These are phyloP conservation scores for Hippopotamus amphibius DNA, from an alignment of 2,113 vertebrate genomes.

Conservation along the genomic window DNA sequence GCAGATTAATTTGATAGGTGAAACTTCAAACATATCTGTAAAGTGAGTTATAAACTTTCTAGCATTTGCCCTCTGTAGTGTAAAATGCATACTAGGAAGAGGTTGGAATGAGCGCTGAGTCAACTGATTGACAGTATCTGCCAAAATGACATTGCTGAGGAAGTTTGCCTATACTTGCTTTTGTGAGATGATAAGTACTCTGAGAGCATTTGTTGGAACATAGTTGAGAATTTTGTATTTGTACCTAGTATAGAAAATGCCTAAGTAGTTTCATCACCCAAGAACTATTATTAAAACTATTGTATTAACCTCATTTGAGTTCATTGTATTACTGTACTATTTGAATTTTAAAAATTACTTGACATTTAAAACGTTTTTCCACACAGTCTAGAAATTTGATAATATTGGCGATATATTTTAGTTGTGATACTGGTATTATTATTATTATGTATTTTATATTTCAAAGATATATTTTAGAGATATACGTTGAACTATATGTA, in stretches of 20 bases:
- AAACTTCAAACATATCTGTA: not conserved
- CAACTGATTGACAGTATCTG: not conserved
- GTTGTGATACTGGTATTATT: not conserved
- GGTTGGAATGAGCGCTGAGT: not conserved
- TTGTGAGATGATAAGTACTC: not conserved
- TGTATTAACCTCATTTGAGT: not conserved
- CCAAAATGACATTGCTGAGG: not conserved
- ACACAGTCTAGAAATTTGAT: not conserved
- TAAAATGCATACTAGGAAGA: not conserved
- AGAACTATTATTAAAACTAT: not conserved
- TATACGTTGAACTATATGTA: not conserved
- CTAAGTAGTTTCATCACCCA: not conserved
- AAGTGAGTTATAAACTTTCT: not conserved
- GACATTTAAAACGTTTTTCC: not conserved
- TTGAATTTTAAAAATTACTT: constrained; percentile 2
- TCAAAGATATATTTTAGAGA: not conserved
- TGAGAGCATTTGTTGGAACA: not conserved
- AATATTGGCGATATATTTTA: not conserved
- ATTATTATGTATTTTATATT: not conserved
- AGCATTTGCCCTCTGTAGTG: not conserved
- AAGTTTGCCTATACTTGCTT: not conserved
- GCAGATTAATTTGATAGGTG: not conserved
- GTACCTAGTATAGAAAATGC: not conserved
- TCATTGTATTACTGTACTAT: not conserved
- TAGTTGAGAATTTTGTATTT: not conserved